Evolutionary conservation across 2,888 invertebrate genomes (phyloP), one percentile per base, ranked within the genome.

Genomic region (Syrista parreyssii): DNA sequence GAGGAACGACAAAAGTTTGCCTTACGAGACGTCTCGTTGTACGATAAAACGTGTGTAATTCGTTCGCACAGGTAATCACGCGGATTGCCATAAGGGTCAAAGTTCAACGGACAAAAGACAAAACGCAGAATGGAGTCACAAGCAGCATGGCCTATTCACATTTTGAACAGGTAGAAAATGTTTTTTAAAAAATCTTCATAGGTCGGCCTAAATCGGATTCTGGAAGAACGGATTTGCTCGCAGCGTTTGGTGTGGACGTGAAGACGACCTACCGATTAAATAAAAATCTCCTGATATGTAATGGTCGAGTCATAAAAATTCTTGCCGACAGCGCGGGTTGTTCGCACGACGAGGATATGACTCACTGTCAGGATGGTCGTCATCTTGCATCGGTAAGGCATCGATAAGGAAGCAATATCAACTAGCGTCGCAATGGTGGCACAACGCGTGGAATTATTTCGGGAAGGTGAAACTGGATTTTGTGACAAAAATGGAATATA

Each of bases 151-250:
- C 55, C 23, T 23, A 55, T 55, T 55, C 23, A 2, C 23, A 55
- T 55, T 23, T 23, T 55, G 55, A 23, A 55, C 40, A 6, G 55
- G 23, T 55, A 55, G 2, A 55, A 55, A 55, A 55, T 55, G 1
- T 23, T 55, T 55, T 55, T 23, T 40, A 40, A 55, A 34, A 34
- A 34, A 55, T 23, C 9, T 9, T 55, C 23, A 55, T 55, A 55
- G 55, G 23, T 55, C 55, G 23, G 9, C 23, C 23, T 55, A 9
- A 23, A 23, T 84, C 80, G 79, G 82, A 87, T 87, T 85, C 83
- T 90, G 89, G 90, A 90, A 90, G 90, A 90, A 89, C 89, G 86
- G 89, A 89, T 90, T 90, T 90, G 89, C 87, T 80, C 88, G 88
- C 88, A 89, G 88, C 87, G 76, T 80, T 83, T 85, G 9, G 9